Evolutionary conservation across 2,113 vertebrate genomes (phyloP).

Genomic region (Struthio camelus): DNA sequence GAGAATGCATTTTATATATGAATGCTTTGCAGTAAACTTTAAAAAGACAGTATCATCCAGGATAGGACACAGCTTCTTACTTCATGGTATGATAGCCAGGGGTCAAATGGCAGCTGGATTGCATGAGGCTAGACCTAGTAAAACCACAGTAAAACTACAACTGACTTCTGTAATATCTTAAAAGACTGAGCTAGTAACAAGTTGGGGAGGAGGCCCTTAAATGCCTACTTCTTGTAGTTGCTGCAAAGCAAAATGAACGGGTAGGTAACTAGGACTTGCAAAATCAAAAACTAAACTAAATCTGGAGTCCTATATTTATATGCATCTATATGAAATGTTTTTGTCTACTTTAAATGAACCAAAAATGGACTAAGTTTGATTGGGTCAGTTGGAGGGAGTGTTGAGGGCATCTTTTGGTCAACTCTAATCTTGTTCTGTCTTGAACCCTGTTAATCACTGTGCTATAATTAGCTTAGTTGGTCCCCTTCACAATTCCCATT

Average conservation of each 20-base stretch:
- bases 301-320: slow-evolving; percentile 72
- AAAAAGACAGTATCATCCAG: slow-evolving; percentile 50
- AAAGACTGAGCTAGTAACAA: neutral
- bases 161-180: neutral
- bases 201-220: slow-evolving; percentile 73
- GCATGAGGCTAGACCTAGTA: neutral
- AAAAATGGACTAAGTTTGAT: slow-evolving; percentile 75
- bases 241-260: slow-evolving; percentile 74
- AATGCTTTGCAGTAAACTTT: slow-evolving; percentile 76
- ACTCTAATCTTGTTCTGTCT: slow-evolving; percentile 77
- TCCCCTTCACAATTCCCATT: slow-evolving; percentile 64
- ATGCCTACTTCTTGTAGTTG: slow-evolving; percentile 79
- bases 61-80: slow-evolving; percentile 72
- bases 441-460: slow-evolving; percentile 83
- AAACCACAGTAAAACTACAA: neutral
- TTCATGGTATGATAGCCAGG: slow-evolving; percentile 37
- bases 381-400: neutral
- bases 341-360: slow-evolving; percentile 73
- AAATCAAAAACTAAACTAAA: slow-evolving; percentile 56
- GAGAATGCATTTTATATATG: slow-evolving; percentile 59
- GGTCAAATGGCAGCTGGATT: neutral
- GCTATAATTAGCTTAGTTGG: slow-evolving; percentile 74
- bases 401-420: slow-evolving; percentile 76
- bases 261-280: slow-evolving; percentile 68
- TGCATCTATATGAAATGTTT: slow-evolving; percentile 67